Percentiles rank a stretch among this genome's conserved stretches.
These are phyloP conservation scores for Rhyacophila brunnea DNA, from an alignment of 1,140 invertebrate species.

Conservation along the genomic window DNA sequence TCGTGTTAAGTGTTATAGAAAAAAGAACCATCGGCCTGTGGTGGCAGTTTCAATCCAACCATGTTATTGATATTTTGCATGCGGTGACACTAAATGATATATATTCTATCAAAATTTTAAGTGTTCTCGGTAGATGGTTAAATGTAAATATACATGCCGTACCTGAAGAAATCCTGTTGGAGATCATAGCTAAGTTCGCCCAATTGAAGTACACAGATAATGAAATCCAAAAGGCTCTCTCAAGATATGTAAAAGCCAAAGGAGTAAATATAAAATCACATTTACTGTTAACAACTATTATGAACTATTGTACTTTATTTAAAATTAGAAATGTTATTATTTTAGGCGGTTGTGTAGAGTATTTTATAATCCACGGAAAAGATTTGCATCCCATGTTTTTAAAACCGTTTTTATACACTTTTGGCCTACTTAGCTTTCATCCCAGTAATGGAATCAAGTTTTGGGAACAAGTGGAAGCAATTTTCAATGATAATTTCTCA, in stretches of 20 bases:
- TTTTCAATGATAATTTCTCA: conserved; percentile 59
- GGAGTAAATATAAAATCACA: conserved; percentile 52
- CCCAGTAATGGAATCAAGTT: conserved; percentile 57
- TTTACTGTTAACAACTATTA: conserved; percentile 58
- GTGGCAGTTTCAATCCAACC: conserved; percentile 55
- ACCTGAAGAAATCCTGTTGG: conserved; percentile 58
- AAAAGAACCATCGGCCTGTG: conserved; percentile 59
- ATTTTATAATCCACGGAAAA: conserved; percentile 56
- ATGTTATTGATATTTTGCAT: conserved; percentile 60
- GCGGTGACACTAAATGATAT: conserved; percentile 47
- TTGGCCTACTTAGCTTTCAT: conserved; percentile 63
- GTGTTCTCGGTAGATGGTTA: conserved; percentile 59
- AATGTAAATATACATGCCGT: conserved; percentile 62
- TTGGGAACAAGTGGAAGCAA: conserved; percentile 59
- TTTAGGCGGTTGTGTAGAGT: conserved; percentile 58
- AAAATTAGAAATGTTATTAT: conserved; percentile 59
- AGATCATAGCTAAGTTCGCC: conserved; percentile 60
- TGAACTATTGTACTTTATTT: conserved; percentile 64
- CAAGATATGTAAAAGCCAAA: conserved; percentile 61
- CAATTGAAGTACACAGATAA: conserved; percentile 55
- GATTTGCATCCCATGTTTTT: conserved; percentile 56
- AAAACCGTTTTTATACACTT: conserved; percentile 59
- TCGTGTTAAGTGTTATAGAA: conserved; percentile 63
- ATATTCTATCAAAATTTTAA: conserved; percentile 49
- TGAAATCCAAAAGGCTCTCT: conserved; percentile 58